These are phyloP conservation scores for Orchesella flavescens DNA, from an alignment of 2,888 invertebrate species.

Conservation along the genomic window DNA sequence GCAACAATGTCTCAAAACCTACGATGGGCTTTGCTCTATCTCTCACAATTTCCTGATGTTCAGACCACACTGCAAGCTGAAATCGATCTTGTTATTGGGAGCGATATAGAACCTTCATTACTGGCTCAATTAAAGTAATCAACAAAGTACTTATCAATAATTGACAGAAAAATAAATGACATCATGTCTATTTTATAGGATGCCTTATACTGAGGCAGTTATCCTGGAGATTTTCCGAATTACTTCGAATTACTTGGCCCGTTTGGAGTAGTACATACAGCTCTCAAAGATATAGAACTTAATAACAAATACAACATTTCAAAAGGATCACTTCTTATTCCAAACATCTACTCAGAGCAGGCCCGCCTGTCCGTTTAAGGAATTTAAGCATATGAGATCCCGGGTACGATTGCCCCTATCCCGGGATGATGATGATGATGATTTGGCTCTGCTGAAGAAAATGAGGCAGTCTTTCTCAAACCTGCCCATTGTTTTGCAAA, in stretches of 20 bases:
- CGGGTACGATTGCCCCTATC: too few relatives aligned
- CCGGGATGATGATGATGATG: too few relatives aligned
- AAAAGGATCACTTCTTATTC: constrained; percentile 45
- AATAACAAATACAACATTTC: constrained; percentile 44
- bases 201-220: constrained; percentile 48
- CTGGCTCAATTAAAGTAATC: constrained; percentile 20
- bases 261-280: constrained; percentile 49
- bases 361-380: too few relatives aligned
- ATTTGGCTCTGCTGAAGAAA: too few relatives aligned
- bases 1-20: constrained; percentile 50
- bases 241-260: too few relatives aligned
- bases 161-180: not conserved
- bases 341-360: constrained; percentile 42
- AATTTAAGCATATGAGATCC: too few relatives aligned
- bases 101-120: constrained; percentile 10
- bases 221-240: constrained; percentile 50
- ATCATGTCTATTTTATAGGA: constrained; percentile 9
- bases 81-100: constrained; percentile 44
- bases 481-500: too few relatives aligned
- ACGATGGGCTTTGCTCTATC: constrained; percentile 37
- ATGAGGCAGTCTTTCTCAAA: too few relatives aligned
- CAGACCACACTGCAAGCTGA: constrained; percentile 49
- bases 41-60: constrained; percentile 23
- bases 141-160: not conserved
- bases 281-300: constrained; percentile 35